These are phyloP conservation scores for Patiria pectinifera DNA, from an alignment of 53 echinoderm and acorn worm species.

Conservation along the genomic window DNA sequence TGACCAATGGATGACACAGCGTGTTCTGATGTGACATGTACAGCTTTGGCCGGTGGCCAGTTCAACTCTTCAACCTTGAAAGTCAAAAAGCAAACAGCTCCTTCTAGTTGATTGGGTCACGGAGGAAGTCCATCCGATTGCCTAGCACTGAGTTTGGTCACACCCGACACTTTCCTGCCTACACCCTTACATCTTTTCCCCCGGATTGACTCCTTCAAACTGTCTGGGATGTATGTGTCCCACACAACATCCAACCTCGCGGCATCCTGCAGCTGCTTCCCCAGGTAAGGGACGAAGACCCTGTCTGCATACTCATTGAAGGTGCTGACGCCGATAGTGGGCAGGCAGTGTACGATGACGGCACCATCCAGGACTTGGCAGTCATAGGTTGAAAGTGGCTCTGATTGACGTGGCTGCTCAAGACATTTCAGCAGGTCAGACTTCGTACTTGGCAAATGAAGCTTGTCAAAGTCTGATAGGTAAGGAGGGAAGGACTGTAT, in stretches of 20 bases:
- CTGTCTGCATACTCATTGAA: slow-evolving; percentile 59
- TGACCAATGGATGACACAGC: not conserved
- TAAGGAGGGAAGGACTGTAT: slow-evolving; percentile 59
- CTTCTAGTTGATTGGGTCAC: slow-evolving; percentile 46
- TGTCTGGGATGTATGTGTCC: slow-evolving; percentile 59
- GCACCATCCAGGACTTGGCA: slow-evolving; percentile 48
- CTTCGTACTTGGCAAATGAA: slow-evolving; percentile 44
- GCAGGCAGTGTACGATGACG: slow-evolving; percentile 48
- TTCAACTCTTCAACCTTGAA: slow-evolving; percentile 21
- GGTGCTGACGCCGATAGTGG: slow-evolving; percentile 29
- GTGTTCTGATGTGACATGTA: slow-evolving; percentile 40
- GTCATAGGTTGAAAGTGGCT: slow-evolving; percentile 48
- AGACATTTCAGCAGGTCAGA: slow-evolving; percentile 55
- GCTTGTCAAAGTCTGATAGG: slow-evolving; percentile 53
- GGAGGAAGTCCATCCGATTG: slow-evolving; percentile 46
- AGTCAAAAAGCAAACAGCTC: slow-evolving; percentile 71
- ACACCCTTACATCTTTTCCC: slow-evolving; percentile 64
- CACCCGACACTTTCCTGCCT: slow-evolving; percentile 54
- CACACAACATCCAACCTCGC: slow-evolving; percentile 68
- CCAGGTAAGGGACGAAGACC: slow-evolving; percentile 32
- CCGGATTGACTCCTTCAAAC: slow-evolving; percentile 66
- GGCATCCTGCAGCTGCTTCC: not conserved
- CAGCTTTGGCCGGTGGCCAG: not conserved
- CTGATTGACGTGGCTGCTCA: slow-evolving; percentile 44
- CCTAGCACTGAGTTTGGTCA: slow-evolving; percentile 46